Conservation (phyloP, 2,888 invertebrate species). For the Acronicta aceris region DNA sequence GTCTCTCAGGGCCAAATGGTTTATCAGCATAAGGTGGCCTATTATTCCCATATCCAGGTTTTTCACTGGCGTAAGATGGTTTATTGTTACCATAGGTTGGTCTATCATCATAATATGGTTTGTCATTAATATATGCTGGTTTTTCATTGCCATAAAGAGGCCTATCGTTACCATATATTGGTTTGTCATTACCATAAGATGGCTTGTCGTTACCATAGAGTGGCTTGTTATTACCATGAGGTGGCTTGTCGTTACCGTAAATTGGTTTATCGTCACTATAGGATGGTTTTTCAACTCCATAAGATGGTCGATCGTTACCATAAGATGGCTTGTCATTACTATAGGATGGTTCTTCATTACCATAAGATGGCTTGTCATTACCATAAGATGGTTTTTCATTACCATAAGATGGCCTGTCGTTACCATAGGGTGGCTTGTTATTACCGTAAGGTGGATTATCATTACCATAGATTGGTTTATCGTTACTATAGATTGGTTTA, state of each 20-base stretch:
- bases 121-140: background rate
- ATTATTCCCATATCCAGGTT: conserved; percentile 17
- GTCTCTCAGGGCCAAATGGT: conserved; percentile 9
- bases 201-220: conserved; percentile 27
- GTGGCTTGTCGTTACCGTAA: conserved; percentile 26
- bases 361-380: conserved; percentile 5
- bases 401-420: conserved; percentile 26
- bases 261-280: conserved; percentile 29
- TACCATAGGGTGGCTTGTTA: conserved; percentile 28
- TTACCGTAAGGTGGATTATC: conserved; percentile 29
- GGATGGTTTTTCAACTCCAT: conserved; percentile 26
- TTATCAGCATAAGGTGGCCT: background rate
- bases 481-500: conserved; percentile 25
- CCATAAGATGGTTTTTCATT: conserved; percentile 14
- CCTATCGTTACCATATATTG: conserved; percentile 13
- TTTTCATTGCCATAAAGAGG: conserved; percentile 12
- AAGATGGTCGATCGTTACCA: conserved; percentile 21
- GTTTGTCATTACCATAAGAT: conserved; percentile 23
- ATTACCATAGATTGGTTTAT: conserved; percentile 30
- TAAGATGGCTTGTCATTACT: conserved; percentile 28
- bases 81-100: conserved; percentile 35
- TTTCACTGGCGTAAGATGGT: conserved; percentile 33
- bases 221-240: conserved; percentile 28
- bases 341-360: conserved; percentile 1
- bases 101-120: conserved; percentile 21